Base-by-base conservation (phyloP, 2,888 invertebrate species). In the Phaonia tiefii region DNA sequence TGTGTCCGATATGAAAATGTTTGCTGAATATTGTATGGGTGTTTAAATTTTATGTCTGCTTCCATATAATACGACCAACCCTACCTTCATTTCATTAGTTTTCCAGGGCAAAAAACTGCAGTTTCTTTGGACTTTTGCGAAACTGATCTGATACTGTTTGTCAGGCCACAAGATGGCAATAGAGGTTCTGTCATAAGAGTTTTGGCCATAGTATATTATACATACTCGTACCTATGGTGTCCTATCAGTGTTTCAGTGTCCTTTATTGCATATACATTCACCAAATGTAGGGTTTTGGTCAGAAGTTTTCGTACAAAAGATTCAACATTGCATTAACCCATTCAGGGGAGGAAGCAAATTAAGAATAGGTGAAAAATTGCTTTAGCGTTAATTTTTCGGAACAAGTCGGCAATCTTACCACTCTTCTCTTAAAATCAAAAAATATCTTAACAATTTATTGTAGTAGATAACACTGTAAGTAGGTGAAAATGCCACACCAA, bases 1-100 rank as follows among this genome's bases (percentile, higher is more conserved):
- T 39, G n/a, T 72, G 81, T 78, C 75, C 81, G 66, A 75, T 46
- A 63, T 63, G 42, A 75, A 78, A 63, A 66, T 76, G 73, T 76
- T 79, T 81, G 71, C 80, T 77, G 71, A 60, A 77, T 81, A 56
- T 72, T 81, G 78, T 72, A 81, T 73, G 81, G 65, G 72, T 78
- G 75, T 78, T 81, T 81, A 75, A 73, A 54, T 81, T 78, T 78
- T 69, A 78, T 78, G 60, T 75, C 42, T 65, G 49, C 49, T 75
- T 71, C 60, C 71, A 42, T 42, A 63, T 63, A 11, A 39, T 13
- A 39, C 11, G n/a, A 22, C 44, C 37, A 37, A 54, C 69, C 71
- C n/a, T n/a, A 72, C 42, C 70, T 56, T 46, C 46, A 37, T 31
- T 5, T 37, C 37, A 58, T 58, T 15, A 17, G 42, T 63, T 63